Percentiles rank a stretch among this genome's conserved stretches.
phyloP scores from a whole-genome alignment of 2,888 invertebrate species.

The Schrankia costaestrigalis region DNA sequence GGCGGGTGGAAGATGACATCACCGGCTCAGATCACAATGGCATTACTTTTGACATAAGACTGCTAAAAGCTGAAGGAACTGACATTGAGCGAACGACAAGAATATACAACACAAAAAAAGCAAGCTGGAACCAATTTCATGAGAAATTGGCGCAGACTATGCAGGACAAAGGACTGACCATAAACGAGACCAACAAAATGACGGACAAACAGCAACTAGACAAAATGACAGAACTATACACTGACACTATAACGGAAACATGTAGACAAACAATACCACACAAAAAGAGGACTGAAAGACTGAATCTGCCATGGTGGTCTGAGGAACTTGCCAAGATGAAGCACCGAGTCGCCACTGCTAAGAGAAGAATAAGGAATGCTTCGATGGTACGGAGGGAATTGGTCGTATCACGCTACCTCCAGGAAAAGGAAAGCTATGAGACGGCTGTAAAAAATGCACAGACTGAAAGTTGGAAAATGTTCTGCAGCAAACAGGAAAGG shows the following conservation, averaged over 20 bases:
- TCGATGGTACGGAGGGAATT: constrained; percentile 7
- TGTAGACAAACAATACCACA: constrained; percentile 7
- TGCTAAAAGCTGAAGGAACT: constrained; percentile 2
- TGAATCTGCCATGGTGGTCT: constrained; percentile 23
- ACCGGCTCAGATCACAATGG: no score
- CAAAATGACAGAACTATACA: constrained; percentile 2
- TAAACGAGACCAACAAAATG: neutral
- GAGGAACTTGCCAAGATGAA: constrained; percentile 12
- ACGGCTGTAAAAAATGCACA: constrained; percentile 2
- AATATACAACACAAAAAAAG: constrained; percentile 18
- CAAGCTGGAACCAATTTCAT: constrained; percentile 15
- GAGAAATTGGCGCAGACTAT: constrained; percentile 8
- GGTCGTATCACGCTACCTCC: constrained; percentile 12
- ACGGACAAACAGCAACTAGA: constrained; percentile 2
- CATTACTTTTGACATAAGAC: constrained; percentile 14
- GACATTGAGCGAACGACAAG: constrained; percentile 10
- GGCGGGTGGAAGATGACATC: no score
- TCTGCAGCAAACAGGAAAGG: constrained; percentile 16
- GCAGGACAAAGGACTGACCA: neutral
- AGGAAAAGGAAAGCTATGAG: constrained; percentile 13
- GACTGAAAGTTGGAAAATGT: constrained; percentile 15
- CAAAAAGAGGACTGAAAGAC: constrained; percentile 2
- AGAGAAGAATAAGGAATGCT: constrained; percentile 12
- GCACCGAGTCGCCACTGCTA: constrained; percentile 9
- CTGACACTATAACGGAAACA: constrained; percentile 4